Percentiles rank a stretch among this genome's conserved stretches.
Evolutionary conservation across 2,888 invertebrate genomes (phyloP).

Genomic region (Abrostola tripartita): DNA sequence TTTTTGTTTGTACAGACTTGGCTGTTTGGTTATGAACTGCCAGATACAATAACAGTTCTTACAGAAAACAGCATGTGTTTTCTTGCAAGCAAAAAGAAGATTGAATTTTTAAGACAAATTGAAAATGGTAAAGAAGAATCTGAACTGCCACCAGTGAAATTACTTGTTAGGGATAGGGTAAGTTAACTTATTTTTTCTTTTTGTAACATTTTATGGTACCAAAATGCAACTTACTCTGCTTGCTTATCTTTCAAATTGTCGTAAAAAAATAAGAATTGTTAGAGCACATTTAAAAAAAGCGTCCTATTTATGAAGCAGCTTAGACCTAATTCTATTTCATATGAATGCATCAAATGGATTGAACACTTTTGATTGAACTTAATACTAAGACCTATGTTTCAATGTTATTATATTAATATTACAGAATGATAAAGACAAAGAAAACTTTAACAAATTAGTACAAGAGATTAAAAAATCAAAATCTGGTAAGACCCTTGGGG

Average conservation of each 20-base stretch:
- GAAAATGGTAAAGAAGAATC: constrained; percentile 94
- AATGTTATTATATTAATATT: too few relatives aligned
- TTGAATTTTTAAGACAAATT: constrained; percentile 97
- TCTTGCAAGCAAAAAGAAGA: constrained; percentile 98
- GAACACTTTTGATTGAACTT: too few relatives aligned
- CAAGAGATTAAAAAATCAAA: constrained; percentile 95
- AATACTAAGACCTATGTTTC: too few relatives aligned
- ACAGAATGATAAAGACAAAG: constrained; percentile 97
- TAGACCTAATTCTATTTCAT: too few relatives aligned
- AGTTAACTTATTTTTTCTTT: constrained; percentile 62
- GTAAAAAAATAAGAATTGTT: too few relatives aligned
- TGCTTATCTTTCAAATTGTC: too few relatives aligned
- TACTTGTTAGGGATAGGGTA: constrained; percentile 97
- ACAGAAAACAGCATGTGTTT: constrained; percentile 95
- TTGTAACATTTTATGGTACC: neutral
- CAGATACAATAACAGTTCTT: constrained; percentile 98
- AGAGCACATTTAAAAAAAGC: too few relatives aligned
- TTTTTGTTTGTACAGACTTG: constrained; percentile 91
- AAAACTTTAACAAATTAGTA: constrained; percentile 93
- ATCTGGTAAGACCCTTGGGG: constrained; percentile 95
- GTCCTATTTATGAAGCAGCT: too few relatives aligned
- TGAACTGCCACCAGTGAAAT: constrained; percentile 94
- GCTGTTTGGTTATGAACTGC: constrained; percentile 98
- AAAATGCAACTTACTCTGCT: constrained; percentile 14
- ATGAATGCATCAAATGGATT: too few relatives aligned